phyloP scores from a whole-genome alignment of 2,797 vertebrate species.

The Melanotaenia pygmaea region DNA sequence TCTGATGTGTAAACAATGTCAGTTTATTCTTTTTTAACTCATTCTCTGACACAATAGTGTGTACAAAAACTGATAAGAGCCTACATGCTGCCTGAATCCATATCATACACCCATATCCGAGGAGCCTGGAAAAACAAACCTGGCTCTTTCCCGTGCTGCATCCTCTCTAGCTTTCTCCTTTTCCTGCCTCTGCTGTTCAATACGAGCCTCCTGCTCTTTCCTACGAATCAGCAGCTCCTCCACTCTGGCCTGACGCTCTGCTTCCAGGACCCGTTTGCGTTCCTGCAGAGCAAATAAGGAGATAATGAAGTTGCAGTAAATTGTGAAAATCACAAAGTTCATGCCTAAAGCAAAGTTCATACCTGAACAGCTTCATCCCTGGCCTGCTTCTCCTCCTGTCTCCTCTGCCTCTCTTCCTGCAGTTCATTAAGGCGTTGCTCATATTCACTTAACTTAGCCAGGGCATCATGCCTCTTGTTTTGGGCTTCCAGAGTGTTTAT shows the following conservation, averaged over 20 bases:
- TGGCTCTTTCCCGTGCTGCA: slow-evolving; percentile 94
- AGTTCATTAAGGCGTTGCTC: slow-evolving; percentile 96
- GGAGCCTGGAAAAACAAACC: slow-evolving; percentile 75
- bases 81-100: background rate
- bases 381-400: slow-evolving; percentile 98
- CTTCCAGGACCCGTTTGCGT: slow-evolving; percentile 93
- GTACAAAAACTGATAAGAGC: background rate
- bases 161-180: slow-evolving; percentile 96
- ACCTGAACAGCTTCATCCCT: slow-evolving; percentile 95
- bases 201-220: slow-evolving; percentile 95
- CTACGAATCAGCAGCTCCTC: slow-evolving; percentile 93
- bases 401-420: slow-evolving; percentile 93
- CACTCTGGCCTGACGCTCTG: slow-evolving; percentile 95
- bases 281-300: slow-evolving; percentile 79
- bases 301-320: background rate
- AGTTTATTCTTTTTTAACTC: background rate
- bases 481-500: slow-evolving; percentile 99
- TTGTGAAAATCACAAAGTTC: background rate
- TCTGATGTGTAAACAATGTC: background rate
- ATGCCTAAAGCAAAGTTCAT: background rate
- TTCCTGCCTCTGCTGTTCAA: slow-evolving; percentile 96
- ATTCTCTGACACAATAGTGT: background rate
- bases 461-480: slow-evolving; percentile 96
- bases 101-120: background rate
- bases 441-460: slow-evolving; percentile 97